A percentile compares a stretch with the other conserved stretches of the same genome.
Evolutionary conservation across 2,888 invertebrate genomes (phyloP).

Genomic region (Standfussiana lucernea): DNA sequence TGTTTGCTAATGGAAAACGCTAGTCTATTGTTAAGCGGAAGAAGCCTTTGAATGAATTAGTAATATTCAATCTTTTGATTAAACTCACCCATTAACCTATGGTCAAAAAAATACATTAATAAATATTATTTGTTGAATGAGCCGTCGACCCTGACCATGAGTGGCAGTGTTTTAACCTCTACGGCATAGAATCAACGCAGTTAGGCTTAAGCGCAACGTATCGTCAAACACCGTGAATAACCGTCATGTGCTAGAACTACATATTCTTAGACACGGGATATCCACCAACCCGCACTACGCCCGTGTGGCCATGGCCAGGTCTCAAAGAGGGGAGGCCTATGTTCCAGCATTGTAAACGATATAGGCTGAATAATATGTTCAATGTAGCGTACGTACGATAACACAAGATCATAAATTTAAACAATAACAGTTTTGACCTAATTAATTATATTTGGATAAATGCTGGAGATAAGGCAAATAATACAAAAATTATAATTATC

Average conservation of each 20-base stretch:
- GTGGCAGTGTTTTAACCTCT: background rate
- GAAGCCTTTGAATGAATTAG: background rate
- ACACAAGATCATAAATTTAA: background rate
- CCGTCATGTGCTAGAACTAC: background rate
- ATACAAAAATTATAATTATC: background rate
- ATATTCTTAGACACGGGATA: background rate
- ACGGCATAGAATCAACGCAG: background rate
- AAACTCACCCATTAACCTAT: background rate
- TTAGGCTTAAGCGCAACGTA: background rate
- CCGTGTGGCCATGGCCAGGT: background rate
- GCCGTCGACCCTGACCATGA: background rate
- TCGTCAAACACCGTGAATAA: background rate
- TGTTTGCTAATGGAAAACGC: background rate
- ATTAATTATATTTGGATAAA: background rate
- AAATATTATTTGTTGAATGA: constrained; percentile 18
- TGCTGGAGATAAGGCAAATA: background rate
- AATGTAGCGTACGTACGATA: background rate
- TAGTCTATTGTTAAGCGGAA: background rate
- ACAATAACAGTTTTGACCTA: background rate
- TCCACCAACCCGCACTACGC: background rate
- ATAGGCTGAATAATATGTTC: background rate
- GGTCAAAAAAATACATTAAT: constrained; percentile 11
- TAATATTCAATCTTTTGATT: background rate
- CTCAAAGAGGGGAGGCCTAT: background rate
- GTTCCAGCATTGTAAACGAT: background rate